Percentiles rank a stretch among this genome's conserved stretches.
Evolutionary conservation across 2,113 vertebrate species (phyloP).

Genomic region (Emydocephalus ijimae): DNA sequence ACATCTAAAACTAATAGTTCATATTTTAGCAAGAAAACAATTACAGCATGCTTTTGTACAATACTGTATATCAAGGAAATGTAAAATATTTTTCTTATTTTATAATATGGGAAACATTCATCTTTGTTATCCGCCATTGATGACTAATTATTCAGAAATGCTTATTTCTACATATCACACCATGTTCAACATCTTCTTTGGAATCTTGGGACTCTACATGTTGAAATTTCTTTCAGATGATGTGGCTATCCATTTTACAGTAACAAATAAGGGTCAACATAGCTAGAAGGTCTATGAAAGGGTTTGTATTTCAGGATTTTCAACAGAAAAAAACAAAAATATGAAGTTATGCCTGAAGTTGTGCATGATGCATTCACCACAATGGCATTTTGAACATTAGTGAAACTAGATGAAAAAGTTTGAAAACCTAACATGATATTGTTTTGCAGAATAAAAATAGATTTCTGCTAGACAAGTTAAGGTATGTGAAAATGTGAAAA

Average conservation of each 20-base stretch:
- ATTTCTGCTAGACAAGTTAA: not conserved
- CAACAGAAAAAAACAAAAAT: not conserved
- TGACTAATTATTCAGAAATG: not conserved
- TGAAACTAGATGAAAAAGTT: not conserved
- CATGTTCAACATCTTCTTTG: not conserved
- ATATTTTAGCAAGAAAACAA: not conserved
- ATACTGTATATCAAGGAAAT: not conserved
- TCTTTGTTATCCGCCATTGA: not conserved
- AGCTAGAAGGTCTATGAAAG: not conserved
- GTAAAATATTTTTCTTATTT: not conserved
- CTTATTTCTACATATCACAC: not conserved
- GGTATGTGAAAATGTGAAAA: rapidly evolving
- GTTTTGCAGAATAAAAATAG: not conserved
- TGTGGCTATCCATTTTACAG: not conserved
- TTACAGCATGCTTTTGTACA: not conserved
- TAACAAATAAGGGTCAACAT: not conserved
- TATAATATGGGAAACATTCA: not conserved
- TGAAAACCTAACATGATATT: not conserved
- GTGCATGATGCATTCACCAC: not conserved
- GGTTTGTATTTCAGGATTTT: not conserved
- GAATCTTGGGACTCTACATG: not conserved
- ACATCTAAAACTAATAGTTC: not conserved
- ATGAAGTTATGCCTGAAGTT: not conserved
- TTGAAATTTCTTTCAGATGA: not conserved
- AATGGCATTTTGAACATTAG: not conserved